These are phyloP conservation scores for Parus major DNA, from an alignment of 2,113 vertebrate species.

Conservation along the genomic window DNA sequence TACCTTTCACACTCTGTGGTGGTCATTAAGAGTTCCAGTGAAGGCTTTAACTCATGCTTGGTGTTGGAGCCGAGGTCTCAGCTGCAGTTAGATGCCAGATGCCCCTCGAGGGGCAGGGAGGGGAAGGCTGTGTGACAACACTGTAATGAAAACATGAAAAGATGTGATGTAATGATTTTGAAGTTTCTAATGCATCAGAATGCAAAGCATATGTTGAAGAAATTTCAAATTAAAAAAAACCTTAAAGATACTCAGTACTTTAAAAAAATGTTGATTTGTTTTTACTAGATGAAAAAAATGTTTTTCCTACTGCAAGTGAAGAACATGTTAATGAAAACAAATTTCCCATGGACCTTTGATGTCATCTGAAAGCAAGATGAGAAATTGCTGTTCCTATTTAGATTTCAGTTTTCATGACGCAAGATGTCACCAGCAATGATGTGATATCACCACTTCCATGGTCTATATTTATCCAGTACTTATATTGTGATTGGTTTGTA, in stretches of 20 bases:
- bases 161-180: conserved; percentile 22
- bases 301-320: conserved; percentile 36
- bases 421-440: conserved; percentile 7
- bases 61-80: not conserved
- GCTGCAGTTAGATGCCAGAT: not conserved
- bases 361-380: conserved; percentile 30
- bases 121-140: not conserved
- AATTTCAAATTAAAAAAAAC: conserved; percentile 37
- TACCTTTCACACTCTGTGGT: not conserved
- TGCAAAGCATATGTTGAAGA: conserved; percentile 58
- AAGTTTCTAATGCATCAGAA: conserved; percentile 22
- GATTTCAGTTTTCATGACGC: not conserved
- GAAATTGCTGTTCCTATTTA: not conserved
- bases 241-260: not conserved
- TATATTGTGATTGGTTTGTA: not conserved
- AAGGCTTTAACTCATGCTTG: not conserved
- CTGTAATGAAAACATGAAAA: not conserved
- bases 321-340: conserved; percentile 56
- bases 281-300: conserved; percentile 24
- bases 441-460: not conserved
- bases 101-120: not conserved
- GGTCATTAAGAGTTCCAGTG: not conserved
- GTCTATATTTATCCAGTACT: not conserved
- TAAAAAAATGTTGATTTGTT: conserved; percentile 20
- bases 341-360: conserved; percentile 27